Conservation (phyloP, 2,797 vertebrate species). For the Chelon labrosus region DNA sequence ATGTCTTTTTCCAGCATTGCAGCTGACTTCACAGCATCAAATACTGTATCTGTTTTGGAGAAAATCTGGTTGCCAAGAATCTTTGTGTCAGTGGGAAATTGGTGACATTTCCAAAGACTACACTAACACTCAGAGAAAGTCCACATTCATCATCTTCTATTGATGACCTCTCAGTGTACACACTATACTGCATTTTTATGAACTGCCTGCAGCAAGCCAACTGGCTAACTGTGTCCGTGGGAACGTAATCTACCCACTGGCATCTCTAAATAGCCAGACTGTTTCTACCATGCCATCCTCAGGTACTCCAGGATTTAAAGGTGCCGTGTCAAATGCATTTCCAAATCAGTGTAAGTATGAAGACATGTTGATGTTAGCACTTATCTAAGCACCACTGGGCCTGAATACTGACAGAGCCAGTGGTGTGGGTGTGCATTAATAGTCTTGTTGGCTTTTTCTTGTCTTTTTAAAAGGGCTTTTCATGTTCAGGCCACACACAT, state of each 20-base stretch:
- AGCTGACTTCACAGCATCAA: conserved; percentile 29
- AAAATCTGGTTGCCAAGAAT: conserved; percentile 18
- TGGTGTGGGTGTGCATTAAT: background rate
- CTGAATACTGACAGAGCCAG: background rate
- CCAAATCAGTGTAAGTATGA: background rate
- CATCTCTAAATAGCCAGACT: no score
- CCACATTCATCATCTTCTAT: background rate
- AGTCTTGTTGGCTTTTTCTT: background rate
- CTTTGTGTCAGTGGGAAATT: conserved; percentile 26
- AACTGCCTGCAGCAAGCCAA: background rate
- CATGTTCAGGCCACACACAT: background rate
- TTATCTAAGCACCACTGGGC: background rate
- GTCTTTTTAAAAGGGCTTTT: background rate
- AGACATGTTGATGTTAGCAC: background rate
- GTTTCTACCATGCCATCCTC: background rate
- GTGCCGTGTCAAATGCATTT: background rate
- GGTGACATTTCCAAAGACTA: conserved; percentile 32
- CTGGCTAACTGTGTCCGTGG: background rate
- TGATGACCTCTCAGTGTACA: conserved; percentile 10
- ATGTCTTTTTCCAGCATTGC: background rate
- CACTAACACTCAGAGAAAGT: background rate
- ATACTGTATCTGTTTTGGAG: conserved; percentile 14
- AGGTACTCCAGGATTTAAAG: background rate
- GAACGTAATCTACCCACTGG: background rate
- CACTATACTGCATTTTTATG: no score